Evolutionary conservation across 2,888 invertebrate genomes (phyloP).

Genomic region (Isoperla grammatica): DNA sequence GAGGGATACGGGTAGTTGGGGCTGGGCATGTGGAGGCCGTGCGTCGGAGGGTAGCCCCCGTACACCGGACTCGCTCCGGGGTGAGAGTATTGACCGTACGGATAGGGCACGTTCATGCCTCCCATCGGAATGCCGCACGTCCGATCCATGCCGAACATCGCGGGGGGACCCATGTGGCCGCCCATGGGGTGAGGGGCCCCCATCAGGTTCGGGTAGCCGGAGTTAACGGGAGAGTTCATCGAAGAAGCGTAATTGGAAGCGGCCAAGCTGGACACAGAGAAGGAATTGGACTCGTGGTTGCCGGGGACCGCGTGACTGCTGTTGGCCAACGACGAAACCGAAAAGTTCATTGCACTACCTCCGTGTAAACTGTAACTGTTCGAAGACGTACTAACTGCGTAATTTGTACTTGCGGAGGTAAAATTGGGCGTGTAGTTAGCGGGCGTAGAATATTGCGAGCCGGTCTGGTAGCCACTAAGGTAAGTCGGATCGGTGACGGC

Average conservation of each 20-base stretch:
- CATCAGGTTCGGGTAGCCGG: slow-evolving; percentile 44
- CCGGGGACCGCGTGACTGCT: slow-evolving; percentile 33
- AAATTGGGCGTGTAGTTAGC: slow-evolving; percentile 32
- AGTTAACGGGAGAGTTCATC: slow-evolving; percentile 36
- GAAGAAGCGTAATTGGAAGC: slow-evolving; percentile 43
- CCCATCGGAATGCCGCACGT: slow-evolving; percentile 34
- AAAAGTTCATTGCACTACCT: slow-evolving; percentile 37
- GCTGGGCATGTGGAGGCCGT: slow-evolving; percentile 60
- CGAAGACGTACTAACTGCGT: slow-evolving; percentile 32
- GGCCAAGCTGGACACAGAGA: slow-evolving; percentile 47
- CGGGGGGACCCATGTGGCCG: slow-evolving; percentile 29
- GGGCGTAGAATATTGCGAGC: slow-evolving; percentile 35
- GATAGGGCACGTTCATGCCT: slow-evolving; percentile 37
- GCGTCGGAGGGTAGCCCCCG: slow-evolving; percentile 43
- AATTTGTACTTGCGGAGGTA: slow-evolving; percentile 36
- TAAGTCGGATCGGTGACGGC: slow-evolving; percentile 34
- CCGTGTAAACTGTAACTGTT: slow-evolving; percentile 33
- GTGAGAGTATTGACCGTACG: slow-evolving; percentile 42
- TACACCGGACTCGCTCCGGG: slow-evolving; percentile 30
- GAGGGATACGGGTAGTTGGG: slow-evolving; percentile 60
- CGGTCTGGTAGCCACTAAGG: slow-evolving; percentile 34
- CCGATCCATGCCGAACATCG: slow-evolving; percentile 32
- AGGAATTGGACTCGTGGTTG: slow-evolving; percentile 38
- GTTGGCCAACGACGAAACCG: slow-evolving; percentile 40
- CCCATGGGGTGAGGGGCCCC: slow-evolving; percentile 43